Base-by-base conservation (phyloP, 2,797 vertebrate genomes). In the Enteromius mattozi region DNA sequence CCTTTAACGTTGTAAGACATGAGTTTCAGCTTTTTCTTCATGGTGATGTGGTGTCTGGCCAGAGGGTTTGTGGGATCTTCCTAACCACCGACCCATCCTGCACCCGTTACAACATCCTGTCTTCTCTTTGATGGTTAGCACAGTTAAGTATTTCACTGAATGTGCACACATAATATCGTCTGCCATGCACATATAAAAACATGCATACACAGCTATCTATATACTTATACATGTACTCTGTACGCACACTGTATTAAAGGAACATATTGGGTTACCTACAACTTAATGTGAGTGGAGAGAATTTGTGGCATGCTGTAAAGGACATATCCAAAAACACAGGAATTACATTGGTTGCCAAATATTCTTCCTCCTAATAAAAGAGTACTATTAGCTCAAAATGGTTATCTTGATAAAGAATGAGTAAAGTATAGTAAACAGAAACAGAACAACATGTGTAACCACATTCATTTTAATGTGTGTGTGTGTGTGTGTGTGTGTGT, bases 51-150 rank as follows among this genome's bases (percentile, higher is more conserved):
- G 45, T 35, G 12, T 80, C 63, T 68, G 13, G 19, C 54, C 70
- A 35, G 80, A 82, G 27, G 70, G 24, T 13, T 30, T 74, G 70
- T 63, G 69, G 80, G 17, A 82, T 65, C 54, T 72, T 45, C n/a
- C 33, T 70, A 71, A 63, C 72, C 65, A 84, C 37, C 77, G 63
- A 81, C 88, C 86, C 90, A 88, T 86, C 84, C 86, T 85, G 82
- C 69, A 83, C 78, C 78, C 82, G 70, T 84, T 87, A 85, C 42
- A 86, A 90, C 91, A 92, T 92, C 90, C 92, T 90, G 91, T 70
- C 6, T 78, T 24, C 40, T 88, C 88, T 93, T 94, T 93, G 89
- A 93, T 91, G 87, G 74, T 88, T 88, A 81, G 89, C 88, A 90
- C 89, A 82, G 87, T 88, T 56, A 87, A 86, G 80, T 90, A 92